Conservation (phyloP, 64 coral and sea anemone species). For the Stylophora pistillata region DNA sequence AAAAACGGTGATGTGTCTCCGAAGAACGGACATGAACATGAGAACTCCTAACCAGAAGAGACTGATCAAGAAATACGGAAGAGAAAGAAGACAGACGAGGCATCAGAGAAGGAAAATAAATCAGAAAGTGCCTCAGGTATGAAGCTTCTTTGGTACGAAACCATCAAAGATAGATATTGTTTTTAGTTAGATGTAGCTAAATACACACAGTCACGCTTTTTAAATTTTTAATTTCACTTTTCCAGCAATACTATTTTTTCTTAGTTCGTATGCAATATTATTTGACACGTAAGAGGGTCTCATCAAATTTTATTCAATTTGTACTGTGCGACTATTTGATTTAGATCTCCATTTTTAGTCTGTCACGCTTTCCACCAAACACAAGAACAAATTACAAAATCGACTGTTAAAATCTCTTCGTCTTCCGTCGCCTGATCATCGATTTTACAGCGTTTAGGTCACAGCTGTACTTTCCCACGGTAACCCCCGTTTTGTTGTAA, state of each 20-base stretch:
- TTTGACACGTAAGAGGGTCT: slow-evolving; percentile 22
- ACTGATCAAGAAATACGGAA: slow-evolving; percentile 67
- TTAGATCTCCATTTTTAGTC: neutral
- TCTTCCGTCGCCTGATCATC: neutral
- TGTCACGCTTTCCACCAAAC: slow-evolving; percentile 21
- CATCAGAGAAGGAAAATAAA: slow-evolving; percentile 44
- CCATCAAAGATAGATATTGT: neutral
- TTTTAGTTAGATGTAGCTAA: neutral
- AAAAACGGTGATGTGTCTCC: slow-evolving; percentile 53
- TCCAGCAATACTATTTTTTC: neutral
- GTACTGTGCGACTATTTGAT: slow-evolving; percentile 30
- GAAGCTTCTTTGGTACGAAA: neutral
- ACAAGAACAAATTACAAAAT: neutral
- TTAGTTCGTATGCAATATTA: slow-evolving; percentile 12
- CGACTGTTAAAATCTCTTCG: neutral
- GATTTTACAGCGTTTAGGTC: neutral
- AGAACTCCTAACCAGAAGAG: neutral
- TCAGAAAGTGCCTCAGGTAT: slow-evolving; percentile 27
- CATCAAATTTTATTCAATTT: slow-evolving; percentile 25
- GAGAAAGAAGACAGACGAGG: slow-evolving; percentile 74
- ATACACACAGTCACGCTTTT: neutral
- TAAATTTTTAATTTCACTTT: slow-evolving; percentile 42
- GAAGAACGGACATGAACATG: slow-evolving; percentile 8
- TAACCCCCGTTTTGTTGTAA: neutral
- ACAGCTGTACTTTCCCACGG: slow-evolving; percentile 23